Conservation (phyloP, 1,140 invertebrate species). For the Lucilia sericata region DNA sequence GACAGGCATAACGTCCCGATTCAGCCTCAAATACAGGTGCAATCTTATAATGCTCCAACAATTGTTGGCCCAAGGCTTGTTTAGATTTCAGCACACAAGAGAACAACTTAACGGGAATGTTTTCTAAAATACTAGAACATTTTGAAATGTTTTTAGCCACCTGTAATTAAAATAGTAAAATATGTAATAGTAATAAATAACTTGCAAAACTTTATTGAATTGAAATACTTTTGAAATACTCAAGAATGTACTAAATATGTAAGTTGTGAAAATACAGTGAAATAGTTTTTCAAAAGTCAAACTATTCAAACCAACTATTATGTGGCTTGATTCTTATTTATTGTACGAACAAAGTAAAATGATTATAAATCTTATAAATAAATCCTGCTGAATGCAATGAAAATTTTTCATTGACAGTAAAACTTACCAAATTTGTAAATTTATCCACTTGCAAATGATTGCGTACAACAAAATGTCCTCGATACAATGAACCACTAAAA, state of each 20-base stretch:
- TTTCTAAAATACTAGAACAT: slow-evolving; percentile 55
- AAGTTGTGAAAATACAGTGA: neutral
- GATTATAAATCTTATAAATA: no score
- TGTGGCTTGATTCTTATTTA: no score
- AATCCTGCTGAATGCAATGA: no score
- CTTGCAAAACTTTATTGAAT: slow-evolving; percentile 15
- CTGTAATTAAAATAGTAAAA: slow-evolving; percentile 48
- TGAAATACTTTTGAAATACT: neutral
- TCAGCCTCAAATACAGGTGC: slow-evolving; percentile 56
- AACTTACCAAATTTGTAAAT: slow-evolving; percentile 62
- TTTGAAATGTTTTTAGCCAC: slow-evolving; percentile 60
- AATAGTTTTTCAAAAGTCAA: neutral
- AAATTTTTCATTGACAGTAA: no score
- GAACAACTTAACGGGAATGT: slow-evolving; percentile 55
- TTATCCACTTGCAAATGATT: slow-evolving; percentile 66
- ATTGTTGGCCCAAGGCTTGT: slow-evolving; percentile 52
- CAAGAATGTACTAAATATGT: neutral
- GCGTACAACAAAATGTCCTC: slow-evolving; percentile 58
- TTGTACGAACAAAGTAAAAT: no score
- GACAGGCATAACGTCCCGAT: slow-evolving; percentile 58
- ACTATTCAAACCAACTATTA: no score
- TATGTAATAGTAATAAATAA: neutral
- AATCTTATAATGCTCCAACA: slow-evolving; percentile 61
- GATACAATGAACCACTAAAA: slow-evolving; percentile 64
- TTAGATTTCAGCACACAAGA: slow-evolving; percentile 59